Conservation (phyloP, 1,140 invertebrate species). For the Drosophila leontia region DNA sequence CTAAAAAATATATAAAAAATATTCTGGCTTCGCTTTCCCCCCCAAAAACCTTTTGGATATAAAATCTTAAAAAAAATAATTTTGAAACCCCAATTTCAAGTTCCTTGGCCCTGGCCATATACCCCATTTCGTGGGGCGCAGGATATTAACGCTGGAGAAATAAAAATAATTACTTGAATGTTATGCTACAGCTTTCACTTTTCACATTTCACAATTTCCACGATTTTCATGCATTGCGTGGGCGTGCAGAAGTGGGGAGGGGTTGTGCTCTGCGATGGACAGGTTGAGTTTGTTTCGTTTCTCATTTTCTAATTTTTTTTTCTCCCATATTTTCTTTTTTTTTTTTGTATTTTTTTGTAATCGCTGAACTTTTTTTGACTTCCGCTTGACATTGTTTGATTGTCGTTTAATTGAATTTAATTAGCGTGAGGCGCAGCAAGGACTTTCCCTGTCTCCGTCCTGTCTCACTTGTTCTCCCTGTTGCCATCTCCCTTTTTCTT, state of each 20-base stretch:
- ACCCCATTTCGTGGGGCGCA: background rate
- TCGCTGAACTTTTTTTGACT: constrained; percentile 63
- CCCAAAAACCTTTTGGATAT: too few species aligned
- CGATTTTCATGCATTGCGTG: constrained; percentile 36
- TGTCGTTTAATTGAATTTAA: constrained; percentile 85
- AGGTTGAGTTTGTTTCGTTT: constrained; percentile 40
- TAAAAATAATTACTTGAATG: constrained; percentile 80
- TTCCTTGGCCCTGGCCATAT: background rate
- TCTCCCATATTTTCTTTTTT: background rate
- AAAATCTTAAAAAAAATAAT: too few species aligned
- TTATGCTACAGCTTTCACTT: constrained; percentile 79
- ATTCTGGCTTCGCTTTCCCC: too few species aligned
- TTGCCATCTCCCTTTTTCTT: background rate
- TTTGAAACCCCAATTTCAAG: background rate
- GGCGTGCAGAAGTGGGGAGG: background rate
- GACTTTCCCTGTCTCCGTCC: constrained; percentile 28
- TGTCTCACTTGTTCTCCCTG: background rate
- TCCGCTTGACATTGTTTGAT: constrained; percentile 84
- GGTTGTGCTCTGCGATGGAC: constrained; percentile 28
- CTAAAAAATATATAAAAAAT: too few species aligned
- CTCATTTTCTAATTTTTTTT: constrained; percentile 23
- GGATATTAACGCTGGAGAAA: constrained; percentile 34
- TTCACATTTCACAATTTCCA: constrained; percentile 69
- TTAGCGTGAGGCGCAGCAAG: constrained; percentile 76
- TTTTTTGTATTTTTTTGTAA: constrained; percentile 26